phyloP scores from a whole-genome alignment of 2,888 invertebrate species.

The Drosophila niveifrons region DNA sequence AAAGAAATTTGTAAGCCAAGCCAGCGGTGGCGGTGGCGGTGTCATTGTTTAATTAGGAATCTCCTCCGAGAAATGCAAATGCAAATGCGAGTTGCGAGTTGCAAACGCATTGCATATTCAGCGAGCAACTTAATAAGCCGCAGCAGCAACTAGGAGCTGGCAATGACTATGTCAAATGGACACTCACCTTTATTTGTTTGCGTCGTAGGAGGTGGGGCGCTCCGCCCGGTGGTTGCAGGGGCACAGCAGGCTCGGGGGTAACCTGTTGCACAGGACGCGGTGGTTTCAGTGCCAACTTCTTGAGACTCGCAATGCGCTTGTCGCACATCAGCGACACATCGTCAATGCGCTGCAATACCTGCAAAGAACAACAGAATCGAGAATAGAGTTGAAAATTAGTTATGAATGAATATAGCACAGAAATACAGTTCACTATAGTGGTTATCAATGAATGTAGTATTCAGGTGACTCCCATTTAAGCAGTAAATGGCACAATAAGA shows the following conservation, averaged over 20 bases:
- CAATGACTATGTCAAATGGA: slow-evolving; percentile 4
- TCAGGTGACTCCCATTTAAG: neutral
- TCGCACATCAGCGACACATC: slow-evolving; percentile 97
- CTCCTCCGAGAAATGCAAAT: slow-evolving; percentile 43
- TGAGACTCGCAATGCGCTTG: slow-evolving; percentile 90
- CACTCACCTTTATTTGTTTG: slow-evolving; percentile 83
- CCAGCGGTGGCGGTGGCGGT: slow-evolving; percentile 8
- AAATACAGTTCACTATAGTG: too few species aligned
- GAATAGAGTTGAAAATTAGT: neutral
- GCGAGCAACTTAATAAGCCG: slow-evolving; percentile 40
- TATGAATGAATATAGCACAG: too few species aligned
- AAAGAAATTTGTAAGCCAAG: slow-evolving; percentile 41
- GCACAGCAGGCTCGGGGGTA: slow-evolving; percentile 90
- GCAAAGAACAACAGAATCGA: slow-evolving; percentile 44
- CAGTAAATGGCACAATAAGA: neutral
- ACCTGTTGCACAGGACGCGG: slow-evolving; percentile 93
- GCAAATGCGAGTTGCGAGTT: slow-evolving; percentile 15
- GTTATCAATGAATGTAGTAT: too few species aligned
- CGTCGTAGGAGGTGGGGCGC: slow-evolving; percentile 86
- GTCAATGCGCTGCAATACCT: slow-evolving; percentile 96
- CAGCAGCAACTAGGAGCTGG: slow-evolving; percentile 5
- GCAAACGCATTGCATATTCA: slow-evolving; percentile 42
- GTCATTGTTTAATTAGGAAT: slow-evolving; percentile 59
- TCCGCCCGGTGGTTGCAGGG: slow-evolving; percentile 87
- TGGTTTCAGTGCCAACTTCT: slow-evolving; percentile 90